These are phyloP conservation scores for Heliconius hortense DNA, from an alignment of 2,888 invertebrate species.

Conservation along the genomic window DNA sequence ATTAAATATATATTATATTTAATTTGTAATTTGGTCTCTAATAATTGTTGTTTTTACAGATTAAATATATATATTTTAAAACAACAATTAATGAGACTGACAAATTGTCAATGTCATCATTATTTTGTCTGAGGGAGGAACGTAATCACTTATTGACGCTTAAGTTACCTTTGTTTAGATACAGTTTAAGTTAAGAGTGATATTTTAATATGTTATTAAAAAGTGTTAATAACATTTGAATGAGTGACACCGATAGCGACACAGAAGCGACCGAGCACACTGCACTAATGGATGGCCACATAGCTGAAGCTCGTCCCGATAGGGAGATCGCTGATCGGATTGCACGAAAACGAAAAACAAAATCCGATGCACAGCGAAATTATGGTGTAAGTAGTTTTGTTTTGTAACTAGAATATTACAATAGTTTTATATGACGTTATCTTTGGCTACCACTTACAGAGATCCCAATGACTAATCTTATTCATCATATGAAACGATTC, in stretches of 20 bases:
- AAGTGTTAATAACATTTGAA: constrained; percentile 57
- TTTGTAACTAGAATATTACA: background rate
- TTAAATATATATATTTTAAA: too few relatives aligned
- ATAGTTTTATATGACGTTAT: background rate
- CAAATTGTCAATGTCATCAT: constrained; percentile 17
- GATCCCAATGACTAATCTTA: constrained; percentile 37
- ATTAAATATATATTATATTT: too few relatives aligned
- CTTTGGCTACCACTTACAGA: constrained; percentile 7
- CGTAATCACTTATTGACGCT: constrained; percentile 15
- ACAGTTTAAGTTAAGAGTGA: constrained; percentile 13
- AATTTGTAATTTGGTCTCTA: too few relatives aligned
- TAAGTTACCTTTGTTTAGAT: background rate
- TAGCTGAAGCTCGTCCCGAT: constrained; percentile 84
- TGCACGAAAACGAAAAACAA: constrained; percentile 81
- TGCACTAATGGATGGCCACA: constrained; percentile 93
- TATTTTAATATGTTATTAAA: constrained; percentile 38
- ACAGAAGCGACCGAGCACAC: constrained; percentile 86
- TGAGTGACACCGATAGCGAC: constrained; percentile 74
- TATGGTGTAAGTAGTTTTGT: constrained; percentile 77
- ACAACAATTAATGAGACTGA: background rate
- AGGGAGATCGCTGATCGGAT: constrained; percentile 79
- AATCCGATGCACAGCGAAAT: constrained; percentile 73
- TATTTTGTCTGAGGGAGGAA: constrained; percentile 3
- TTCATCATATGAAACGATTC: background rate
- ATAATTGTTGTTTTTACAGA: too few relatives aligned